phyloP scores from a whole-genome alignment of 2,888 invertebrate genomes.

The Diloba caeruleocephala region DNA sequence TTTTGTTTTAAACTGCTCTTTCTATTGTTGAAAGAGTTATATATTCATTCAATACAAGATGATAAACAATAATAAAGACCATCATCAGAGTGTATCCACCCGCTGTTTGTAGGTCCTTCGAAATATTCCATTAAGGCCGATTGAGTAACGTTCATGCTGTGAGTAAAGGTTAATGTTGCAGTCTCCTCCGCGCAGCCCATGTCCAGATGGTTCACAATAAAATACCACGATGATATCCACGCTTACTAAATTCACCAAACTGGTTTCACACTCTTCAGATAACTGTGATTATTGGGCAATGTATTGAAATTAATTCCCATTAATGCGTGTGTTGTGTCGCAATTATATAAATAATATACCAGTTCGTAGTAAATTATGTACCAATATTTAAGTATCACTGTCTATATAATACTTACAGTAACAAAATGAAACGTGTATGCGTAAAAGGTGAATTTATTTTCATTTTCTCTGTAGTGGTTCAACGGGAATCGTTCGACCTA shows the following conservation, averaged over 20 bases:
- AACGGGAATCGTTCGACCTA: constrained; percentile 50
- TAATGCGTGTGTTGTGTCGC: constrained; percentile 48
- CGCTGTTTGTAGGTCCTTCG: constrained; percentile 45
- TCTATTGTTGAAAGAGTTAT: constrained; percentile 10
- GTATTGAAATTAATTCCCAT: constrained; percentile 71
- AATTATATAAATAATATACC: constrained; percentile 49
- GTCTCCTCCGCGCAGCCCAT: constrained; percentile 32
- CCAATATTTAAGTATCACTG: constrained; percentile 31
- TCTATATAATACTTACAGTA: constrained; percentile 4
- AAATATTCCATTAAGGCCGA: constrained; percentile 35
- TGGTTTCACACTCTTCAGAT: constrained; percentile 75
- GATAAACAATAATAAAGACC: constrained; percentile 12
- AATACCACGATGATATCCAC: constrained; percentile 43
- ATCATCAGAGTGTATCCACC: constrained; percentile 14
- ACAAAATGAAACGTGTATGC: constrained; percentile 8
- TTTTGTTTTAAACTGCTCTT: constrained; percentile 13
- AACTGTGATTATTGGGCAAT: constrained; percentile 75
- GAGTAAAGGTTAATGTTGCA: constrained; percentile 54
- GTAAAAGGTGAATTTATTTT: constrained; percentile 42
- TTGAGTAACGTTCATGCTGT: constrained; percentile 49
- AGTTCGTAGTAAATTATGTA: constrained; percentile 37
- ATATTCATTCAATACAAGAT: constrained; percentile 9
- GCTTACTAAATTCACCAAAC: constrained; percentile 72
- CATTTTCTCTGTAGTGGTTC: constrained; percentile 13
- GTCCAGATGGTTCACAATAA: constrained; percentile 36